A percentile compares a stretch with the other conserved stretches of the same genome.
phyloP scores from a whole-genome alignment of 2,113 vertebrate genomes.

The Natator depressus region DNA sequence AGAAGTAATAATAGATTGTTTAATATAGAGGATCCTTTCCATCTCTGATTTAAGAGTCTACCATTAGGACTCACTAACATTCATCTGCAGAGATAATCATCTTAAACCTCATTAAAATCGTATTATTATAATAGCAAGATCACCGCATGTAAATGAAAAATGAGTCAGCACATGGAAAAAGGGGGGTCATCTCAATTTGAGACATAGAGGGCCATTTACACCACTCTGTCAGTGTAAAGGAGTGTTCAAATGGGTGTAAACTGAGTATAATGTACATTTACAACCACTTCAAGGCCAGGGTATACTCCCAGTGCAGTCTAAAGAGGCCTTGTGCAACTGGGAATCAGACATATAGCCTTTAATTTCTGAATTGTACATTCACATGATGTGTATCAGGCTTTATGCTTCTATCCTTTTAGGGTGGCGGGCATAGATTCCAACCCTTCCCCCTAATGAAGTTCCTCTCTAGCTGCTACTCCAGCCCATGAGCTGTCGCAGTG shows the following conservation, averaged over 20 bases:
- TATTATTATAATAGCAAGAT: neutral
- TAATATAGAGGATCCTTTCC: constrained; percentile 21
- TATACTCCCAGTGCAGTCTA: neutral
- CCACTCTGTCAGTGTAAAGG: neutral
- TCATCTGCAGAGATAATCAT: constrained; percentile 5
- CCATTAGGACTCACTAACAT: neutral
- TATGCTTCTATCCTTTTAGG: neutral
- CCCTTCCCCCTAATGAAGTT: neutral
- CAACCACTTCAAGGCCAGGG: neutral
- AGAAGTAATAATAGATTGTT: neutral
- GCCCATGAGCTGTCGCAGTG: neutral
- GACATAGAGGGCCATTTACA: neutral
- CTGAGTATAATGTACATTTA: no score
- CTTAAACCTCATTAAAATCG: neutral
- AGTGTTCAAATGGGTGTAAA: neutral
- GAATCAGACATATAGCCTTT: neutral
- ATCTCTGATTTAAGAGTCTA: neutral
- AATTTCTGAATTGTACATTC: neutral
- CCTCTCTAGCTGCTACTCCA: neutral
- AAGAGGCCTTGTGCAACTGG: neutral
- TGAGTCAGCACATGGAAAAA: neutral
- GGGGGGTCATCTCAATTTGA: neutral
- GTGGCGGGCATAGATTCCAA: neutral
- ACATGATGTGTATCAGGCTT: neutral
- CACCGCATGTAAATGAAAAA: neutral